phyloP scores from a whole-genome alignment of 2,888 invertebrate genomes.

The Melieria omissa region DNA sequence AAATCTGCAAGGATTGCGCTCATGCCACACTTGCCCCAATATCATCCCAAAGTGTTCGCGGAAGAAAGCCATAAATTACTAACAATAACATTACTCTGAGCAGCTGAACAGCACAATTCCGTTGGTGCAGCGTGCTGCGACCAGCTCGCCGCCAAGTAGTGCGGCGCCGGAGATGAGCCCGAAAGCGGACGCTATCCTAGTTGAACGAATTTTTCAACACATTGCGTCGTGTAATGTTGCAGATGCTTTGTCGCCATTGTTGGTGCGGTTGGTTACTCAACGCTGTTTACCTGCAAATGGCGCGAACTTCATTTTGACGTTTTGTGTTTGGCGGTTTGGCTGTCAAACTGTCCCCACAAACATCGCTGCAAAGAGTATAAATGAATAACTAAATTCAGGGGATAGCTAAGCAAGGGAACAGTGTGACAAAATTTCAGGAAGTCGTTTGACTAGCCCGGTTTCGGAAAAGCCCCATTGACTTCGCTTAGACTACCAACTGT shows the following conservation, averaged over 20 bases:
- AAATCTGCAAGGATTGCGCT: not conserved
- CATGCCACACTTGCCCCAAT: slow-evolving; percentile 33
- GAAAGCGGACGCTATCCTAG: slow-evolving; percentile 9
- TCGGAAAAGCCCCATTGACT: no score
- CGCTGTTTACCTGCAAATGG: not conserved
- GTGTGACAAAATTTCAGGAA: no score
- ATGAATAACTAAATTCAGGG: no score
- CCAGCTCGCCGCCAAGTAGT: not conserved
- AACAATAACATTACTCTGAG: slow-evolving; percentile 56
- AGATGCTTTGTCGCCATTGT: not conserved
- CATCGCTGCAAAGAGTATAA: no score
- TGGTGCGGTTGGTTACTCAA: not conserved
- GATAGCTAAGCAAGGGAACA: no score
- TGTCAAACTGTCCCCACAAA: not conserved
- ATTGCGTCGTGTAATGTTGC: slow-evolving; percentile 11
- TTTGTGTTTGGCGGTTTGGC: no score
- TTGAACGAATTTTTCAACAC: not conserved
- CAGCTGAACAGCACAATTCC: slow-evolving; percentile 16
- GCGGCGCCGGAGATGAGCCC: slow-evolving; percentile 17
- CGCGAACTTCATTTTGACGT: no score
- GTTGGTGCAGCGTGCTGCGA: not conserved
- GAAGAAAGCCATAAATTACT: slow-evolving; percentile 62
- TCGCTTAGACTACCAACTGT: no score
- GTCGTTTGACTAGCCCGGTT: no score
- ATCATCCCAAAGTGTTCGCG: slow-evolving; percentile 53